Evolutionary conservation across 23 tunicate species (phyloP), one percentile per base, ranked within the genome.

Genomic region (Ascidia mentula): DNA sequence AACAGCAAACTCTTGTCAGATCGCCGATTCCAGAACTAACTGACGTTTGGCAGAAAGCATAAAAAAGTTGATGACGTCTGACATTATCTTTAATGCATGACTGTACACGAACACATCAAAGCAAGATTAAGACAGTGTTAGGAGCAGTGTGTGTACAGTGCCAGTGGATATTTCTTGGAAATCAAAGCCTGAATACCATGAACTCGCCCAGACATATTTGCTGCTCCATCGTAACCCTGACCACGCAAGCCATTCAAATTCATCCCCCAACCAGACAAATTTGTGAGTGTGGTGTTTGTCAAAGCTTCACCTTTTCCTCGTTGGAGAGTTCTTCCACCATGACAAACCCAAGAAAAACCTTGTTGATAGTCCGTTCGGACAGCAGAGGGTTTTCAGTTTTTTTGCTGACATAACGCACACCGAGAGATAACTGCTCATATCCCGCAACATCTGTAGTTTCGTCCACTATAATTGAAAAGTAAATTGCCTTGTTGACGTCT

Each of bases 381-480:
- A n/a, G n/a, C 20, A 17, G 17, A 2, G 38, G 34, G 22, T 26
- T 70, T 22, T 35, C 18, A 6, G 37, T 17, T 42, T 75, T 72
- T 28, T 76, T 71, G 5, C 13, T 20, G 17, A 78, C 60, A 38
- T 77, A 84, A 0, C 88, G 36, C 13, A 84, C 9, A 32, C 83
- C 33, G 34, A 84, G 39, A 3, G 88, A 84, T 1, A 84, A 17
- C 37, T 84, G 82, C 53, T 79, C 81, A 9, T 36, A 1, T 24
- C 40, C 35, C 15, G 77, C 59, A 24, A 79, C 53, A 72, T 85
- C 89, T 7, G 81, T 79, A 1, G 84, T 79, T 85, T 78, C 83
- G 72, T 85, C 89, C 12, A 42, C 89, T 30, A 85, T 28, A 42
- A 79, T n/a, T 5, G 72, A 31, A 70, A 78, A 85, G 38, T 20